Base-by-base conservation (phyloP, 2,113 vertebrate genomes). In the Phodopus roborovskii region DNA sequence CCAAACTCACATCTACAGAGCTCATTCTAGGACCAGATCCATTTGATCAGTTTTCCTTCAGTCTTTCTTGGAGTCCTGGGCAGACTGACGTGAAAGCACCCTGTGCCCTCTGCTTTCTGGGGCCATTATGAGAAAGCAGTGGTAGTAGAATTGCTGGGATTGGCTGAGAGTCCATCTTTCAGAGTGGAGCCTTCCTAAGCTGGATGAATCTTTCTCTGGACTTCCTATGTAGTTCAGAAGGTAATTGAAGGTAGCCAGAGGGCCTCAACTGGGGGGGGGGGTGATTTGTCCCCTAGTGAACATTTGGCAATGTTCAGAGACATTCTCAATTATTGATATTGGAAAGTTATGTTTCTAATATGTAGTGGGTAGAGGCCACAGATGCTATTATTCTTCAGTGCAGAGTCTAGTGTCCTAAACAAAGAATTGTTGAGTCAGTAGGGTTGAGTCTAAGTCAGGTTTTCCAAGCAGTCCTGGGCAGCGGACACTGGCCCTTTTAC, bases 301-400 rank as follows among this genome's bases (percentile, higher is more conserved):
- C 50, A 56, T n/a, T 78, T 91, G 77, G 28, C 39, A 33, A 56
- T 74, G 33, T 92, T 56, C 56, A 53, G 85, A 94, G 75, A 93
- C 17, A 64, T 15, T 79, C 86, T 78, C 56, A 36, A 24, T 36
- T 9, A 4, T 81, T 64, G n/a, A 60, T 33, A 58, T 33, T 30
- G 26, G n/a, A 87, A 75, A 20, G 42, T 22, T 2, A 20, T 36
- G 36, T 28, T 93, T 3, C 16, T 68, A 90, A 73, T 30, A 60
- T 48, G 58, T 73, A 39, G 68, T 62, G 33, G 74, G 26, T 64
- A 28, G 50, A 88, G 50, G 45, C 20, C 28, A 86, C 15, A 6
- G 42, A 82, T 48, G 45, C n/a, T n/a, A 45, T 42, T 45, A 36
- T 24, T 45, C 66, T 94, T 53, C 24, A 39, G 0, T 19, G n/a